Base-by-base conservation (phyloP, 2,888 invertebrate genomes). In the Serrognathus titanus region DNA sequence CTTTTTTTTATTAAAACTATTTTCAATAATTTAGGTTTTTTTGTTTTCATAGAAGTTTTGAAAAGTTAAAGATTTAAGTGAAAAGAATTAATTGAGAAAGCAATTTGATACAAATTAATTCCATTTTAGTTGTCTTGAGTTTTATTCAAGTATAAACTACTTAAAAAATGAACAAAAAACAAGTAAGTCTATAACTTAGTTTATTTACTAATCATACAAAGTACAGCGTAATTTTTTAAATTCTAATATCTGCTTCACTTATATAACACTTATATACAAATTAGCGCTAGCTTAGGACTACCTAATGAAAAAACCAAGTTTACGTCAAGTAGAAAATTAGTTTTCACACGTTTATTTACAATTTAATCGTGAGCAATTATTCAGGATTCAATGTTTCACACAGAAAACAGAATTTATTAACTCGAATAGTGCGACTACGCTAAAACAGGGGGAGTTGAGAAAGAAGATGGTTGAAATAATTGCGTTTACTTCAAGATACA, bases 311-410 rank as follows among this genome's bases (percentile, higher is more conserved):
- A 41, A 41, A 43, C 48, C 31, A 49, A 37, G 20, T 43, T 16
- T 43, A 43, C 43, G 20, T 16, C 35, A 41, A 40, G 49, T 45
- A 54, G 49, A 41, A 54, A 48, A 54, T 48, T 31, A 10, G 37
- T 37, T 12, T 53, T 36, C 46, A 12, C 31, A 31, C 24, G 45
- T 47, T 45, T 55, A 55, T 55, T 37, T 55, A 55, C 55, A 55
- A 48, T 48, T 55, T 55, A 55, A 16, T 50, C 50, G 49, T 58
- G 58, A 58, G 58, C 58, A 58, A 58, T 51, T 52, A 37, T 58
- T 58, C 58, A 58, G 58, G 49, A 52, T 58, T 55, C 24, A 12
- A 51, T 36, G 10, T 45, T 37, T 9, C 12, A 24, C 38, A 24
- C 11, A 39, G 10, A 47, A 43, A 43, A 43, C 20, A 43, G 43